Percentiles rank a stretch among this genome's conserved stretches.
These are phyloP conservation scores for Buceros bicornis DNA, from an alignment of 2,797 vertebrate species.

Conservation along the genomic window DNA sequence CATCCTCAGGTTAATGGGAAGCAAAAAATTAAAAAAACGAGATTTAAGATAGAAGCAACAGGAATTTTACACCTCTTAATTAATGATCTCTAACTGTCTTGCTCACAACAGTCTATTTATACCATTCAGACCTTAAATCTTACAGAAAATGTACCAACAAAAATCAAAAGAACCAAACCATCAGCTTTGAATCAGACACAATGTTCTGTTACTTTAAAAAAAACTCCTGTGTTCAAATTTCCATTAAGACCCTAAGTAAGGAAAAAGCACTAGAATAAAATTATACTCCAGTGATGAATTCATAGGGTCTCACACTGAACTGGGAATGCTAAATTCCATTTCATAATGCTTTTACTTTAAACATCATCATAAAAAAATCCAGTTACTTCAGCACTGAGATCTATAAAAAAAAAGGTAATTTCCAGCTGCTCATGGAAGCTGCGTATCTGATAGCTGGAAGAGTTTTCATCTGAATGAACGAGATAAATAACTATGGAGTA, in stretches of 20 bases:
- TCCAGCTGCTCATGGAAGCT: constrained; percentile 23
- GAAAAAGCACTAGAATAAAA: constrained; percentile 28
- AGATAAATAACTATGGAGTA: neutral
- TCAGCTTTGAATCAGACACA: constrained; percentile 3
- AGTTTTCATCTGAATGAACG: constrained; percentile 6
- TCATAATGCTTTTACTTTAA: constrained; percentile 39
- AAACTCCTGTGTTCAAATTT: neutral
- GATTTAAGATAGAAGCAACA: neutral
- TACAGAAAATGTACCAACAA: neutral
- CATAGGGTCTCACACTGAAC: neutral
- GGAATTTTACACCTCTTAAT: constrained; percentile 9
- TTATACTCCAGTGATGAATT: constrained; percentile 4
- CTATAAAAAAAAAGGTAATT: neutral
- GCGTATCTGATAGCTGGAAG: constrained; percentile 13
- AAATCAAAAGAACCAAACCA: neutral
- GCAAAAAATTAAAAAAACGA: neutral
- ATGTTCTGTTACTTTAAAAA: neutral
- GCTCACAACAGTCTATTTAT: neutral
- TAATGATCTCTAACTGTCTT: neutral
- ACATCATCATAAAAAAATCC: constrained; percentile 21
- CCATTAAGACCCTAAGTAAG: constrained; percentile 36
- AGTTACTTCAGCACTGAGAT: neutral
- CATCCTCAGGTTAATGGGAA: neutral
- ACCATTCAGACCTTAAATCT: neutral
- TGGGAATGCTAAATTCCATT: constrained; percentile 1